These are phyloP conservation scores for Trichonephila clavipes DNA, from an alignment of 1,140 invertebrate species.

Conservation along the genomic window DNA sequence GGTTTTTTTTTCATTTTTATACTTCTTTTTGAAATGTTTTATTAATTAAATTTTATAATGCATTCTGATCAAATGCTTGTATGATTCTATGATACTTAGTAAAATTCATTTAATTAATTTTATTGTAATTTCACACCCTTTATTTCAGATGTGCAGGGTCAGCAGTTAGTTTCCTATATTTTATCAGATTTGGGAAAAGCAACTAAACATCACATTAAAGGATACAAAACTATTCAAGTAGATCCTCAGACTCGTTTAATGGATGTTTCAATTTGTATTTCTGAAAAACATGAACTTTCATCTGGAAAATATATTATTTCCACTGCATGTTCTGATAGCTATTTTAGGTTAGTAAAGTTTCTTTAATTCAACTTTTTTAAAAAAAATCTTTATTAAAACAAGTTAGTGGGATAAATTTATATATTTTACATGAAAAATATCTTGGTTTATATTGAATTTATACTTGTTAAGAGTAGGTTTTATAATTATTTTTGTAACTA, in stretches of 20 bases:
- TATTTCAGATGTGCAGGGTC: conserved; percentile 79
- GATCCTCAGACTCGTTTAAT: conserved; percentile 88
- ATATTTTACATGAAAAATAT: too few species aligned
- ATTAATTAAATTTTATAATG: background rate
- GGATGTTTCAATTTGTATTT: conserved; percentile 83
- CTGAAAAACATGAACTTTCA: conserved; percentile 77
- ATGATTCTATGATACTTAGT: too few species aligned
- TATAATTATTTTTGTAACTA: too few species aligned
- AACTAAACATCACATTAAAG: conserved; percentile 81
- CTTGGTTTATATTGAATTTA: too few species aligned
- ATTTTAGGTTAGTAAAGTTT: conserved; percentile 82
- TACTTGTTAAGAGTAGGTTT: too few species aligned
- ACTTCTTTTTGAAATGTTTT: background rate
- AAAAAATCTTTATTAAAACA: too few species aligned
- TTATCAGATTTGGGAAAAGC: conserved; percentile 48
- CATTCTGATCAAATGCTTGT: too few species aligned
- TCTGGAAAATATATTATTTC: conserved; percentile 81
- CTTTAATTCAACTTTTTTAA: too few species aligned
- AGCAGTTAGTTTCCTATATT: conserved; percentile 74
- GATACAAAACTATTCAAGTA: conserved; percentile 80
- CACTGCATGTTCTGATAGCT: conserved; percentile 88
- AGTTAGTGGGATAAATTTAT: too few species aligned
- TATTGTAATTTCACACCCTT: background rate
- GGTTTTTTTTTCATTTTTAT: background rate
- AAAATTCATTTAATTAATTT: too few species aligned